phyloP scores from a whole-genome alignment of 2,888 invertebrate genomes.

The Polylopha cassiicola region DNA sequence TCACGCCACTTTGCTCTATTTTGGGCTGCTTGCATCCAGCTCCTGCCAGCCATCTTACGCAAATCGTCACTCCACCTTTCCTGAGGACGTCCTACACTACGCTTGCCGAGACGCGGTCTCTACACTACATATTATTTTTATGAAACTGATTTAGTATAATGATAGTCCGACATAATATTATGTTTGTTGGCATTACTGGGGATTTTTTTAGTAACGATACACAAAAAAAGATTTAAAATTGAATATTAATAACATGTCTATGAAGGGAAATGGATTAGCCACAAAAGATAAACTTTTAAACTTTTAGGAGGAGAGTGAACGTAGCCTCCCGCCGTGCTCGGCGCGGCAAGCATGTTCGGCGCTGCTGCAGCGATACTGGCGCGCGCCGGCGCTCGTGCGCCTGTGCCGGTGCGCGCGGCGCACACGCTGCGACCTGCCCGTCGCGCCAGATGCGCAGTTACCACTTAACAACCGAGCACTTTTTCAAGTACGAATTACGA shows the following conservation, averaged over 20 bases:
- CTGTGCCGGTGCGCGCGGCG: constrained; percentile 77
- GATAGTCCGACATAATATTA: too few species aligned
- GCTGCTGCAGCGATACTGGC: constrained; percentile 76
- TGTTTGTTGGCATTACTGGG: too few species aligned
- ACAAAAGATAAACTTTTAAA: not conserved
- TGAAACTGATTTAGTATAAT: not conserved
- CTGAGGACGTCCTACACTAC: too few species aligned
- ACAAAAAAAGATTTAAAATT: too few species aligned
- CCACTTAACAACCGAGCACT: constrained; percentile 77
- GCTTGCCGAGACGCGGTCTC: too few species aligned
- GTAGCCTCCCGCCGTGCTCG: constrained; percentile 73
- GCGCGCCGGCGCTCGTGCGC: constrained; percentile 74
- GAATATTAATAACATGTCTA: too few species aligned
- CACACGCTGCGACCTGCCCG: constrained; percentile 46
- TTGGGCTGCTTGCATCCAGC: too few species aligned
- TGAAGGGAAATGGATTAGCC: too few species aligned
- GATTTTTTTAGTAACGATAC: too few species aligned
- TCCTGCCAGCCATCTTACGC: too few species aligned
- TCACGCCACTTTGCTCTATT: too few species aligned
- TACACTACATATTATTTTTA: not conserved
- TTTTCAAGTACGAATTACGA: constrained; percentile 69
- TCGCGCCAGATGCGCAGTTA: constrained; percentile 40
- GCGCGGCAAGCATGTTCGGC: constrained; percentile 72
- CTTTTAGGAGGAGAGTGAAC: constrained; percentile 77
- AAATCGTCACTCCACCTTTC: too few species aligned